Evolutionary conservation across 2,888 invertebrate species (phyloP).

Genomic region (Ernsta delagoae): DNA sequence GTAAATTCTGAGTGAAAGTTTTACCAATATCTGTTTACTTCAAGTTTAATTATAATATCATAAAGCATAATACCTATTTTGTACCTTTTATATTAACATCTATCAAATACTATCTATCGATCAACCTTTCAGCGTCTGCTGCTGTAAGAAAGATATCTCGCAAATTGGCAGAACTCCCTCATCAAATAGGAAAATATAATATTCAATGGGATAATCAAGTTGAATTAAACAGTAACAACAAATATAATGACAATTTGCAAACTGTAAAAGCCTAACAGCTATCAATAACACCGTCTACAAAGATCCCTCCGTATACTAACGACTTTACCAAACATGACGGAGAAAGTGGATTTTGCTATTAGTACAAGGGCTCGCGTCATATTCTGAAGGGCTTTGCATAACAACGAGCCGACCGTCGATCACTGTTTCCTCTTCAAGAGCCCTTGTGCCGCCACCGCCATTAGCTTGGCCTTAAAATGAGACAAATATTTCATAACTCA

Average conservation of each 20-base stretch:
- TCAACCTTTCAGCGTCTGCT: no score
- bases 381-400: conserved; percentile 35
- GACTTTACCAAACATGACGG: conserved; percentile 8
- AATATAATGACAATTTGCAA: neutral
- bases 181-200: no score
- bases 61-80: no score
- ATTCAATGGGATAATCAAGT: neutral
- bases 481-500: neutral
- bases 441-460: conserved; percentile 14
- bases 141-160: no score
- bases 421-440: conserved; percentile 25
- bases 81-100: no score
- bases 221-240: neutral
- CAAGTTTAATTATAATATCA: no score
- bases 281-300: neutral
- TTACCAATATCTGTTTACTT: no score
- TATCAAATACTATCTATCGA: no score
- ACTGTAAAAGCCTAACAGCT: neutral
- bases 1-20: no score
- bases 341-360: conserved; percentile 30
- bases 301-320: conserved; percentile 20
- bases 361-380: conserved; percentile 28
- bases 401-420: conserved; percentile 35
- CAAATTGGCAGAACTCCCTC: no score
- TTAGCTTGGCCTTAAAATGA: conserved; percentile 12